Evolutionary conservation across 53 echinoderm and acorn worm genomes (phyloP).

Genomic region (Zoroaster sp.): DNA sequence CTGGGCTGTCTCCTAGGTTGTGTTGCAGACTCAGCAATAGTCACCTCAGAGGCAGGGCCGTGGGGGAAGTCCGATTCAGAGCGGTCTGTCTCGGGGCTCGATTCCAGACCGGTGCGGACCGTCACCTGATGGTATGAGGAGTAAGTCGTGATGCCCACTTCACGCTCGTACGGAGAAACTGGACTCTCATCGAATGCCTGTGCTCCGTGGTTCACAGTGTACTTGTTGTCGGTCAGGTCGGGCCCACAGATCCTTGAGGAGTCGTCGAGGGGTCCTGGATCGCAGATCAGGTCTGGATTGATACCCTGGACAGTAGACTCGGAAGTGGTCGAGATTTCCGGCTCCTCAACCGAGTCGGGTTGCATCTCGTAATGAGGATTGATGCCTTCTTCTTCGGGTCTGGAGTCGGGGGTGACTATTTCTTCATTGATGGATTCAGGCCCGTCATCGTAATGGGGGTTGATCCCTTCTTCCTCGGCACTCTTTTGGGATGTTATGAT

Average conservation of each 20-base stretch:
- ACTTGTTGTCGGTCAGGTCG: slow-evolving; percentile 69
- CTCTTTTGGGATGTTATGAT: slow-evolving; percentile 53
- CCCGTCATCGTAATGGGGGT: slow-evolving; percentile 69
- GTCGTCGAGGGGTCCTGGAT: slow-evolving; percentile 80
- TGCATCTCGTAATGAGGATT: slow-evolving; percentile 66
- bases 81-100: slow-evolving; percentile 56
- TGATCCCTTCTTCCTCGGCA: slow-evolving; percentile 70
- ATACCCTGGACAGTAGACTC: slow-evolving; percentile 89
- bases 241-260: slow-evolving; percentile 76
- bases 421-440: slow-evolving; percentile 64
- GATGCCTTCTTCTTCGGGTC: slow-evolving; percentile 65
- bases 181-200: slow-evolving; percentile 75
- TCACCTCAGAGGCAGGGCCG: slow-evolving; percentile 75
- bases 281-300: slow-evolving; percentile 83
- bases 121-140: slow-evolving; percentile 47
- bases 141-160: slow-evolving; percentile 42
- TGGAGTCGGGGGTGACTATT: background rate
- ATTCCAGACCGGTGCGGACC: slow-evolving; percentile 48
- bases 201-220: slow-evolving; percentile 76
- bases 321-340: slow-evolving; percentile 60
- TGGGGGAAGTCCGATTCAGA: slow-evolving; percentile 51
- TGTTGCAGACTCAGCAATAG: slow-evolving; percentile 81
- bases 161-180: slow-evolving; percentile 19
- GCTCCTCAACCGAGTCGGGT: slow-evolving; percentile 75
- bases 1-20: slow-evolving; percentile 23